phyloP scores from a whole-genome alignment of 2,797 vertebrate genomes.

The Okamejei kenojei region DNA sequence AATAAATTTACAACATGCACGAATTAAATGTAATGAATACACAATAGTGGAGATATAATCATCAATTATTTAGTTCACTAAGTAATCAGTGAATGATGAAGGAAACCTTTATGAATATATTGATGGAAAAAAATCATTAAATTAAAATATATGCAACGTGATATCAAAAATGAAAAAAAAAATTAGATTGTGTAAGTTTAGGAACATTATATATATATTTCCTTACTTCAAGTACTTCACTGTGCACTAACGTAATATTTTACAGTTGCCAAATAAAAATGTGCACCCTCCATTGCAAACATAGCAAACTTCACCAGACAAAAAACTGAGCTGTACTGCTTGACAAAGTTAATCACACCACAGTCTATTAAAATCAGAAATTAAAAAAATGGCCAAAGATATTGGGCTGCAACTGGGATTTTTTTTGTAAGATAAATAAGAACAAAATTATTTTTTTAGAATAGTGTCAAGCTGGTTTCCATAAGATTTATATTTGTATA shows the following conservation, averaged over 20 bases:
- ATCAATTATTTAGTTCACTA: background rate
- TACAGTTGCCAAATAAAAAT: background rate
- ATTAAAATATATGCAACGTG: background rate
- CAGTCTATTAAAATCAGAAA: background rate
- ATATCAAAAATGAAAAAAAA: background rate
- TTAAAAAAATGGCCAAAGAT: background rate
- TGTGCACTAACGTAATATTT: background rate
- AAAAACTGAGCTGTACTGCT: background rate
- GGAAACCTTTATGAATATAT: background rate
- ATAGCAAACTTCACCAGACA: background rate
- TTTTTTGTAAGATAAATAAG: background rate
- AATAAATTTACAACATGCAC: background rate
- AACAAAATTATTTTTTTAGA: background rate
- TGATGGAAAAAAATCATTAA: background rate
- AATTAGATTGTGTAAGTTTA: background rate
- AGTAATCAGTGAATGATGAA: background rate
- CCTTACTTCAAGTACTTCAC: background rate
- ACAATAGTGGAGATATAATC: background rate
- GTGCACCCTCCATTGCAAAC: background rate
- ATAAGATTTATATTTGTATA: background rate
- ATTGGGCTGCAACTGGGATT: background rate
- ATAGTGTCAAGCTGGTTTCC: background rate
- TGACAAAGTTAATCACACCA: background rate
- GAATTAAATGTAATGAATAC: background rate
- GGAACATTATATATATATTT: background rate